Base-by-base conservation (phyloP, 2,113 vertebrate species). In the Hypocryptadius cinnamomeus region DNA sequence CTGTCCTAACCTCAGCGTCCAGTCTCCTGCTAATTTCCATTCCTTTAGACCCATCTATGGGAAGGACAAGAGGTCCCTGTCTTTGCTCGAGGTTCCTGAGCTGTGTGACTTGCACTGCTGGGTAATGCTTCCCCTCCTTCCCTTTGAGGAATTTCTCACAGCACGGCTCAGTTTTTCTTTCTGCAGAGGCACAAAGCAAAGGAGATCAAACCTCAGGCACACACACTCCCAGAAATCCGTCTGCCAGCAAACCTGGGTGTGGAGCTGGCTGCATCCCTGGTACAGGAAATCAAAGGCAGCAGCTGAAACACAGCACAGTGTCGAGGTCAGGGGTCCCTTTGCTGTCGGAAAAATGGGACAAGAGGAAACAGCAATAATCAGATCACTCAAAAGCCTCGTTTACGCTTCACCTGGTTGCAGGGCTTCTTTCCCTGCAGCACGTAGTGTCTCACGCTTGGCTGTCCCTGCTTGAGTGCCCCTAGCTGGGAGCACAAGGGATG, bases 391-490 rank as follows among this genome's bases (percentile, higher is more conserved):
- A 93, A 74, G 4, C 56, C 35, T 31, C 3, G 0, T 35, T 90
- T 70, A 35, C 0, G 4, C 47, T 69, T 77, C 59, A 45, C 30
- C 39, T 39, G 33, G 11, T 22, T 66, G 28, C 72, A 42, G 16
- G 39, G 50, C 51, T 80, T 63, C 33, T 22, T 78, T 28, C n/a
- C 18, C 19, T 72, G 70, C n/a, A 23, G 54, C 40, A 31, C 1
- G 0, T 2, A n/a, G 18, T 3, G 10, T 60, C 48, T 60, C 23
- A 31, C 0, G 1, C 5, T 48, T 17, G 0, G 0, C 31, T 4
- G 0, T 45, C 20, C 59, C 37, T 0, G 1, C 27, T 25, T 35
- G 4, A 0, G 21, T 27, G 11, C 15, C 68, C 0, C 0, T 6
- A 33, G 35, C 15, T 2, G 4, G 23, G 30, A 74, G 18, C 3